phyloP scores from a whole-genome alignment of 1,140 invertebrate genomes.

The Colletes latitarsis region DNA sequence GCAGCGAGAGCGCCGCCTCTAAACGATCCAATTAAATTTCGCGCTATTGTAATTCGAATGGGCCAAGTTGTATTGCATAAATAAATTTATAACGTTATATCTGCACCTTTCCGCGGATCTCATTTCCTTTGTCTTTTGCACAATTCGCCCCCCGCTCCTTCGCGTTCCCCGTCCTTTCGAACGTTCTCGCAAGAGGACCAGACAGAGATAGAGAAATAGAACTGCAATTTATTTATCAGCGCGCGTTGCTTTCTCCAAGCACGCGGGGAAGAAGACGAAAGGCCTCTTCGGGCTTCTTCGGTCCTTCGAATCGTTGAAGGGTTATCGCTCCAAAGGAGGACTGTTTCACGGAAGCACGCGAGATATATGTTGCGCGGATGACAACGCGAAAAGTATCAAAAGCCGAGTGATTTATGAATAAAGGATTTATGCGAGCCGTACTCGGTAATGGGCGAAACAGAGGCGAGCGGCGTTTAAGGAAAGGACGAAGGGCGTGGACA shows the following conservation, averaged over 20 bases:
- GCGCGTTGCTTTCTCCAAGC: conserved; percentile 12
- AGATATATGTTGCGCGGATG: conserved; percentile 49
- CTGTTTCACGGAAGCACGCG: conserved; percentile 4
- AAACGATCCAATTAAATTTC: conserved; percentile 71
- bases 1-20: conserved; percentile 48
- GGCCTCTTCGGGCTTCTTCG: conserved; percentile 58
- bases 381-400: conserved; percentile 46
- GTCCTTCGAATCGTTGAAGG: conserved; percentile 41
- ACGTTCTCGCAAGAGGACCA: background rate
- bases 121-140: conserved; percentile 60
- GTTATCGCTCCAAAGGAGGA: conserved; percentile 48
- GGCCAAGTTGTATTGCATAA: conserved; percentile 67
- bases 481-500: background rate
- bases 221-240: conserved; percentile 62
- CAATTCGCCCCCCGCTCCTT: conserved; percentile 31
- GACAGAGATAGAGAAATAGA: conserved; percentile 6
- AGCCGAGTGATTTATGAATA: conserved; percentile 39
- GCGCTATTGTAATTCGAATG: conserved; percentile 68
- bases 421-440: conserved; percentile 27
- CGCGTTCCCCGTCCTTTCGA: background rate
- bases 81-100: conserved; percentile 69
- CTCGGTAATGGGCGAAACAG: background rate
- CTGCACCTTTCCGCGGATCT: conserved; percentile 57
- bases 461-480: background rate
- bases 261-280: background rate